A percentile compares a stretch with the other conserved stretches of the same genome.
phyloP scores from a whole-genome alignment of 2,113 vertebrate species.

The Xerus inauris region DNA sequence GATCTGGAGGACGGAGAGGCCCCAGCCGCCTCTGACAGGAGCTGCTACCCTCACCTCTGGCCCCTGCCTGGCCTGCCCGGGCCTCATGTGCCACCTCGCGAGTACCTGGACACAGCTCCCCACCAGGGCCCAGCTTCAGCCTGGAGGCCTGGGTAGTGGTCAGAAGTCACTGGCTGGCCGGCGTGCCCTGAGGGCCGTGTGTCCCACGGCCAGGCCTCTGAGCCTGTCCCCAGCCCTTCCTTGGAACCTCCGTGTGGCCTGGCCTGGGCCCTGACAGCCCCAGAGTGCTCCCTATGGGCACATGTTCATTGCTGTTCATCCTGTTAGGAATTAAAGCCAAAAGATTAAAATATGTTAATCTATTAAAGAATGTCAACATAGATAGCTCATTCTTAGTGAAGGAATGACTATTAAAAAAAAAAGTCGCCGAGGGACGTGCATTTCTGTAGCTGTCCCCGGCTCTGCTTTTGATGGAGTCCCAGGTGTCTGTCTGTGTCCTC shows the following conservation, averaged over 20 bases:
- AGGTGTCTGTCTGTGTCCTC: too few relatives aligned
- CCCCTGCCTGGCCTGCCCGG: too few relatives aligned
- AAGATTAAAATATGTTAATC: too few relatives aligned
- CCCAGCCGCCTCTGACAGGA: not conserved
- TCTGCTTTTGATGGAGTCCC: too few relatives aligned
- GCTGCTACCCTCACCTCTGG: not conserved
- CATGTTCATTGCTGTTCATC: rapidly evolving
- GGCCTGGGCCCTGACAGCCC: rapidly evolving
- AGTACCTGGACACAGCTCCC: not conserved
- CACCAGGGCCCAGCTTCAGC: too few relatives aligned
- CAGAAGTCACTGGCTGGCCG: not conserved
- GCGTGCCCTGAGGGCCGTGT: not conserved
- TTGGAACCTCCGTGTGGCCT: not conserved
- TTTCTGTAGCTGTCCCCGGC: rapidly evolving
- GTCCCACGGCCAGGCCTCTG: not conserved
- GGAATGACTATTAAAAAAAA: not conserved
- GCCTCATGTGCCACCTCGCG: not conserved
- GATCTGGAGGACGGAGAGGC: not conserved
- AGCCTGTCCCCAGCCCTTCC: not conserved
- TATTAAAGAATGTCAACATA: not conserved
- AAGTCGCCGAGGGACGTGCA: rapidly evolving
- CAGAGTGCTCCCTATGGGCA: rapidly evolving
- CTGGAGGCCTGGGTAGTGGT: not conserved
- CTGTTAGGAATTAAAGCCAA: not conserved
- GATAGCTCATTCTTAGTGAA: too few relatives aligned